Base-by-base conservation (phyloP, 2,888 invertebrate species). In the Halictus quadricinctus region DNA sequence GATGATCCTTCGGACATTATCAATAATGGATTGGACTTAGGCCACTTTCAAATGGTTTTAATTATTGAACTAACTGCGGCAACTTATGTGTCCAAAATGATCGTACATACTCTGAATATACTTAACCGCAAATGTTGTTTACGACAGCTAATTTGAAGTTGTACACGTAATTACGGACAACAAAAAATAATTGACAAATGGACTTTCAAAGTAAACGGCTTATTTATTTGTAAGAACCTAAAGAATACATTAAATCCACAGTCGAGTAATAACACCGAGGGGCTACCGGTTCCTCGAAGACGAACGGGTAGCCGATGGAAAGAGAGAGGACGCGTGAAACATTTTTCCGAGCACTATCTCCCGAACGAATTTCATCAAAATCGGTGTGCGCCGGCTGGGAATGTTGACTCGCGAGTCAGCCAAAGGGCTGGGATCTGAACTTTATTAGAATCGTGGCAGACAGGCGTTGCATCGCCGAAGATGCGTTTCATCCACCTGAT, bases 401-500 rank as follows among this genome's bases (percentile, higher is more conserved):
- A 64, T 64, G 60, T 64, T 64, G 60, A 64, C 60, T 64, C 29
- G 25, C 60, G 25, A 25, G 60, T 64, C 60, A 29, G 64, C n/a
- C 41, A 41, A 25, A 18, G 58, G 58, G 54, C 60, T 64, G 60
- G 60, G 25, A 64, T 64, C 60, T 64, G 60, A 25, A 29, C 60
- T 64, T 64, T 64, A 64, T 64, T 64, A 64, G 25, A 29, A 25
- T 64, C 60, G 25, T 15, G 25, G 60, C 15, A 25, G 60, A 29
- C 60, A 25, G 60, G 60, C 60, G 15, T 64, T n/a, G 25, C 60
- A 64, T 64, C 60, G 25, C 13, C 60, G 13, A 43, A 12, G 18
- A 60, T 43, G 15, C 43, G 41, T 75, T 25, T 10, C 58, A 70
- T 70, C 12, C 43, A 66, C 66, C 66, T 66, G 66, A 66, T 66